Base-by-base conservation (phyloP, 2,797 vertebrate genomes). In the Scomberomorus guttatus region DNA sequence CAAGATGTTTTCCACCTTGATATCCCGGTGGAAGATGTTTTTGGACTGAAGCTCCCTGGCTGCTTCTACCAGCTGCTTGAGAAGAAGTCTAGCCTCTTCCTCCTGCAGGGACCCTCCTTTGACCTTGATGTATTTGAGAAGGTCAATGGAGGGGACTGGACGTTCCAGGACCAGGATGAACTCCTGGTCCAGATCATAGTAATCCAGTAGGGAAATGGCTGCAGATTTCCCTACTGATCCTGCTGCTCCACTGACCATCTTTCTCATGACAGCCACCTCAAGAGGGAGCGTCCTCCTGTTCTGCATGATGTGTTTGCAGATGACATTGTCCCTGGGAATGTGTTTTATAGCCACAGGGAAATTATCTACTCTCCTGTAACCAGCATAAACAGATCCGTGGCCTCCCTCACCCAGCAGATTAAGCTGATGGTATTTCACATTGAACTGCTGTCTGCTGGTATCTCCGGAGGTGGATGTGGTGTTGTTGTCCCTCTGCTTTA, bases 31-130 rank as follows among this genome's bases (percentile, higher is more conserved):
- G 52, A 74, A 74, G 27, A 63, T 24, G 8, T 46, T 46, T 4
- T 56, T n/a, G 8, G 42, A 46, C 3, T 60, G 6, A 60, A 72
- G 57, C 32, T 50, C 32, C 5, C 8, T 18, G 15, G 44, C 27
- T 24, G 46, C 57, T 20, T 60, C n/a, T 2, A 52, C 69, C 29
- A 52, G 57, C 44, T 72, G 70, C 70, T 62, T 72, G 9, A 72
- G 1, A 15, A 72, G 6, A 3, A 51, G 1, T n/a, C n/a, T 59
- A 17, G 58, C 70, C 6, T 24, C 48, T 5, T 27, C 32, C 12
- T 72, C 69, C n/a, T 4, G 5, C 50, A 62, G 14, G 6, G 3
- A 18, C 25, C 29, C 27, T 15, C 56, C 56, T 29, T 17, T 58
- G 56, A 58, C 9, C 5, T 32, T 15, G 25, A 58, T 32, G 55